Conservation (phyloP, 2,888 invertebrate species). For the Epirrhoe tristata region DNA sequence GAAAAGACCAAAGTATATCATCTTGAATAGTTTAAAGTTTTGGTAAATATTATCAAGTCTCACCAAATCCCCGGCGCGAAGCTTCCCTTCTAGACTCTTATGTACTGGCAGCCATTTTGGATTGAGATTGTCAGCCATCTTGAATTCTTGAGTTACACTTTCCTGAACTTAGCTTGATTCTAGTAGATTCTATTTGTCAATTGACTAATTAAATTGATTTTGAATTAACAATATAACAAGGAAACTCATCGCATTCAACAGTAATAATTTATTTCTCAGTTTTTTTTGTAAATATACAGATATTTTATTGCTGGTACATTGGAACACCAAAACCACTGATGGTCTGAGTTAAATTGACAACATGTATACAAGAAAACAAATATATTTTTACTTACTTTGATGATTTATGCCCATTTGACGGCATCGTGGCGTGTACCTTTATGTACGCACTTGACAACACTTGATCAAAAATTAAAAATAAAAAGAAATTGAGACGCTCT, state of each 20-base stretch:
- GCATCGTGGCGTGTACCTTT: slow-evolving; percentile 16
- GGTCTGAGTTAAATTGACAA: neutral
- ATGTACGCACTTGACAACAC: slow-evolving; percentile 26
- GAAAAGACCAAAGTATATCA: slow-evolving; percentile 79
- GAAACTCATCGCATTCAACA: slow-evolving; percentile 15
- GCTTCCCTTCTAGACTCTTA: slow-evolving; percentile 45
- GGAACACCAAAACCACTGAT: neutral
- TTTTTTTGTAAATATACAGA: neutral
- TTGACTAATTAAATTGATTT: neutral
- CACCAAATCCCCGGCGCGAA: slow-evolving; percentile 56
- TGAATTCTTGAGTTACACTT: slow-evolving; percentile 39
- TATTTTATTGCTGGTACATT: neutral
- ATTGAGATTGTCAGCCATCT: slow-evolving; percentile 18
- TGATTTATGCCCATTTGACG: slow-evolving; percentile 37
- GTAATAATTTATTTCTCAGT: slow-evolving; percentile 24
- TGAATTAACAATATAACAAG: slow-evolving; percentile 21
- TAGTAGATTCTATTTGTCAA: slow-evolving; percentile 11
- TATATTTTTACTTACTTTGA: slow-evolving; percentile 31
- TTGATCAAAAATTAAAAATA: neutral
- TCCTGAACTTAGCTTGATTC: slow-evolving; percentile 1
- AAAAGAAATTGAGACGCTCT: slow-evolving; percentile 5
- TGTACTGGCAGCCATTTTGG: slow-evolving; percentile 10
- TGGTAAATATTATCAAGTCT: slow-evolving; percentile 48
- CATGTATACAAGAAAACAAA: neutral
- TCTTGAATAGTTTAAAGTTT: slow-evolving; percentile 57